Base-by-base conservation (phyloP, 2,797 vertebrate genomes). In the Propithecus deckenii region DNA sequence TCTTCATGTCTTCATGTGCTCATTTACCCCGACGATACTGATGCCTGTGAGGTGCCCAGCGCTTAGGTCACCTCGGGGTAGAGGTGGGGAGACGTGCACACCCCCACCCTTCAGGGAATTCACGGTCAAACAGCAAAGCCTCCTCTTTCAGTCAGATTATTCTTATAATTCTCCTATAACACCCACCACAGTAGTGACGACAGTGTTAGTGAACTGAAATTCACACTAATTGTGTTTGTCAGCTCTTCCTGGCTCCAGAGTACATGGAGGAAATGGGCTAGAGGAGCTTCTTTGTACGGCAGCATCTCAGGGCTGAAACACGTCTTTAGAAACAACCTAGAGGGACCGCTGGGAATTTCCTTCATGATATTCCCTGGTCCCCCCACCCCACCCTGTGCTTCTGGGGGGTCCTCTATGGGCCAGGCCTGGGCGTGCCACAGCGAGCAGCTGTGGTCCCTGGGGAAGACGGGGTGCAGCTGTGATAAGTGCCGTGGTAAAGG, bases 11-110 rank as follows among this genome's bases (percentile, higher is more conserved):
- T 55, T 9, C 6, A 1, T 52, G 32, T 7, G 55, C 32, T 48
- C 59, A 25, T 32, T 67, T 18, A 83, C 35, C 20, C 22, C 5
- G 28, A 14, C 9, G 13, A 5, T 7, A 38, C 4, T 6, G 8
- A 23, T 5, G n/a, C 5, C 14, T 17, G 4, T 9, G 2, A 2
- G 3, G 30, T 2, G 6, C 30, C 65, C 0, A 48, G 63, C 1
- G 0, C 30, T 67, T 23, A 20, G 55, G 9, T 6, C 12, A 38
- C 32, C 13, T 10, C 12, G 9, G 5, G 5, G 35, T 7, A 55
- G 8, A 7, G 0, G 0, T 25, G 3, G n/a, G 0, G 2, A 35
- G 15, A 38, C 23, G 48, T 0, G 11, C 38, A 3, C 1, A 11
- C 1, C 8, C 2, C 2, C 10, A 10, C 28, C 8, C 74, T 43